phyloP scores from a whole-genome alignment of 2,113 vertebrate genomes.

The Candoia aspera region DNA sequence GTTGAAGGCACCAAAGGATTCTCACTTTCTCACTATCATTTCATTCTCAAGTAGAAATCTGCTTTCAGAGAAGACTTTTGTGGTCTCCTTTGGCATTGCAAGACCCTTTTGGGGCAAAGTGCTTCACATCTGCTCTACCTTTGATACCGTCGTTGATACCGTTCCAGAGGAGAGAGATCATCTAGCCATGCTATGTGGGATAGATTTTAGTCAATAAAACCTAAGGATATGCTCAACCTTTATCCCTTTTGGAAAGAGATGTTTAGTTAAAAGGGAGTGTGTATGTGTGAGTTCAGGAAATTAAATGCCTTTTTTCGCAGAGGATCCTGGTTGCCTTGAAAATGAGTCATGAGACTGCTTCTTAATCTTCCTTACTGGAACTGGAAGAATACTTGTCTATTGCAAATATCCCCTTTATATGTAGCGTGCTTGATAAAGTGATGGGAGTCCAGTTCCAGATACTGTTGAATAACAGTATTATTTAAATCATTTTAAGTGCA shows the following conservation, averaged over 20 bases:
- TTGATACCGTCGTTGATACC: not conserved
- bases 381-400: not conserved
- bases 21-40: not conserved
- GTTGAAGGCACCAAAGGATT: not conserved
- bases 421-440: not conserved
- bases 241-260: not conserved
- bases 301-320: not conserved
- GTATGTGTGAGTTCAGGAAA: not conserved
- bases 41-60: not conserved
- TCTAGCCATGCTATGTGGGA: not conserved
- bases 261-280: not conserved
- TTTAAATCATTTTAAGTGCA: not conserved
- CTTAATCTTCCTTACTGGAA: not conserved
- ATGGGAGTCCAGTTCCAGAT: not conserved
- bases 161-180: not conserved
- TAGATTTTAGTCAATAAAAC: not conserved
- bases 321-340: not conserved
- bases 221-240: not conserved
- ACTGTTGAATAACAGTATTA: not conserved
- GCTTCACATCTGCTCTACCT: not conserved
- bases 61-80: not conserved
- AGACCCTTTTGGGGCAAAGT: not conserved
- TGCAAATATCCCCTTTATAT: too few species aligned
- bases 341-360: not conserved
- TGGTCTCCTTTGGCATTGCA: not conserved